Percentiles rank a stretch among this genome's conserved stretches.
Evolutionary conservation across 2,113 vertebrate genomes (phyloP).

Genomic region (Eubucco bourcierii): DNA sequence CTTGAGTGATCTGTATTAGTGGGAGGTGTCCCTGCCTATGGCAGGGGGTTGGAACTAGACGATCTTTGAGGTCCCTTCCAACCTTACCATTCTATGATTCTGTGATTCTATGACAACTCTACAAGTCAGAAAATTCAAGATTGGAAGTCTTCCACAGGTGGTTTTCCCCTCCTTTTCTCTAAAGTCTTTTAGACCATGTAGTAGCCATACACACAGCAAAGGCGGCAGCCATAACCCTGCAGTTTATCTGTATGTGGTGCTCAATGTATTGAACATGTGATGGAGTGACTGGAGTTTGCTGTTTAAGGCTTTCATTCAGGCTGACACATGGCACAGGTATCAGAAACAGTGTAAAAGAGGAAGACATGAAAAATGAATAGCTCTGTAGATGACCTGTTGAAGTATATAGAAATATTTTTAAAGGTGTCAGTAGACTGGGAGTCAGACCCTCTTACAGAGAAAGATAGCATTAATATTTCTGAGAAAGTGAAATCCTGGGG

Average conservation of each 20-base stretch:
- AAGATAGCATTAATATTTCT: background rate
- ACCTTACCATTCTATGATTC: too few species aligned
- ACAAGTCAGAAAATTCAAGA: background rate
- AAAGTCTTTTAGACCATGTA: background rate
- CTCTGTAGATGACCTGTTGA: background rate
- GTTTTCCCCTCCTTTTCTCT: accelerated
- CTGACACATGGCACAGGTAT: background rate
- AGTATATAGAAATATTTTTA: background rate
- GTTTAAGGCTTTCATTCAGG: background rate
- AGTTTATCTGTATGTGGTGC: background rate
- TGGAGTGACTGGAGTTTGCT: background rate
- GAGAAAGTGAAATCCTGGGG: slow-evolving; percentile 4
- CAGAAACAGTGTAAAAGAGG: background rate
- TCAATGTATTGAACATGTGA: background rate
- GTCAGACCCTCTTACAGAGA: background rate
- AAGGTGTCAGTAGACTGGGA: background rate
- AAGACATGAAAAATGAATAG: background rate
- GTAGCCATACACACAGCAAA: background rate
- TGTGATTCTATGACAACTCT: background rate
- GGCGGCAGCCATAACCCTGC: background rate
- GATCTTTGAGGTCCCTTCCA: too few species aligned
- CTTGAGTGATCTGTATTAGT: too few species aligned
- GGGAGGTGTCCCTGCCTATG: too few species aligned
- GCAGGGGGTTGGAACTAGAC: too few species aligned
- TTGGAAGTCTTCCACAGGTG: background rate